Evolutionary conservation across 2,113 vertebrate genomes (phyloP).

Genomic region (Plectropomus leopardus): DNA sequence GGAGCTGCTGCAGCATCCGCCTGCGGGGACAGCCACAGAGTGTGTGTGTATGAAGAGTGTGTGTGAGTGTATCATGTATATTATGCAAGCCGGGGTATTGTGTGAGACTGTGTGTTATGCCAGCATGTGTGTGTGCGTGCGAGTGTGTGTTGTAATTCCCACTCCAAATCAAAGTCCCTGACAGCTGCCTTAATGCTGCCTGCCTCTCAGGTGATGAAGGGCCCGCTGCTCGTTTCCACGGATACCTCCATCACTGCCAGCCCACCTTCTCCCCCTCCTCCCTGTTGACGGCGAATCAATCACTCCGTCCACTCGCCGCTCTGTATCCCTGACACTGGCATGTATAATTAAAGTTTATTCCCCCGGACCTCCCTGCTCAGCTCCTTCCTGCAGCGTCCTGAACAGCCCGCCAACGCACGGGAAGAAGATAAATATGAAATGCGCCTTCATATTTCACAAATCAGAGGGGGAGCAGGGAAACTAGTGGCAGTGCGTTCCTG

Average conservation of each 20-base stretch:
- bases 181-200: slow-evolving; percentile 81
- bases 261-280: slow-evolving; percentile 11
- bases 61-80: slow-evolving; percentile 46
- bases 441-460: slow-evolving; percentile 71
- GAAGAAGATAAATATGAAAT: slow-evolving; percentile 56
- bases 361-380: slow-evolving; percentile 71
- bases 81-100: slow-evolving; percentile 62
- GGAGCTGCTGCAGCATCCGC: slow-evolving; percentile 63
- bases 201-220: slow-evolving; percentile 81
- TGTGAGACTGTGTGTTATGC: slow-evolving; percentile 65
- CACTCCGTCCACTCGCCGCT: slow-evolving; percentile 65
- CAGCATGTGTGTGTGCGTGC: slow-evolving; percentile 29
- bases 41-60: slow-evolving; percentile 31
- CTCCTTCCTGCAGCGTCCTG: slow-evolving; percentile 31
- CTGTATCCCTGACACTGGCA: slow-evolving; percentile 73
- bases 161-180: slow-evolving; percentile 83
- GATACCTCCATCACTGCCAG: slow-evolving; percentile 62
- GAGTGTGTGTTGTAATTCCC: slow-evolving; percentile 74
- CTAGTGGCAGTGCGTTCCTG: background rate
- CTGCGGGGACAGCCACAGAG: slow-evolving; percentile 55
- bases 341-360: slow-evolving; percentile 82
- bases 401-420: background rate
- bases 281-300: slow-evolving; percentile 74
- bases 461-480: slow-evolving; percentile 21
- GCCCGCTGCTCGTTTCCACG: slow-evolving; percentile 55